Evolutionary conservation across 2,797 vertebrate genomes (phyloP).

Genomic region (Anguilla anguilla): DNA sequence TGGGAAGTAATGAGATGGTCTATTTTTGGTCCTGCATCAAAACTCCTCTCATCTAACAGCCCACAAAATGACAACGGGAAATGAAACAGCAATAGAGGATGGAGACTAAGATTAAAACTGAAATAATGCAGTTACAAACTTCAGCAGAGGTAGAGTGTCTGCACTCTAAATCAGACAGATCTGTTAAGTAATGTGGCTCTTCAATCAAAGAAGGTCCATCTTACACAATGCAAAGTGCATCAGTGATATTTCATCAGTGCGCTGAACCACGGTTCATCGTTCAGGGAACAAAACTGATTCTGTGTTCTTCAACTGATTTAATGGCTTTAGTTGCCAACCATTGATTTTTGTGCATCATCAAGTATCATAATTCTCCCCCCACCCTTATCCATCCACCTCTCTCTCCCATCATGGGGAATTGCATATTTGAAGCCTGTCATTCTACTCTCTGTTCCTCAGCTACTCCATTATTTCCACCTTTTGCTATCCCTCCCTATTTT

Average conservation of each 20-base stretch:
- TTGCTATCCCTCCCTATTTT: neutral
- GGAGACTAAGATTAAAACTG: neutral
- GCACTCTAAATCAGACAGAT: neutral
- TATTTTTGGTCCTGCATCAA: constrained; percentile 45
- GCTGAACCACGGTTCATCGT: neutral
- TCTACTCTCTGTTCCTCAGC: neutral
- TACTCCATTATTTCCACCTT: neutral
- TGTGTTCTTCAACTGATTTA: constrained; percentile 24
- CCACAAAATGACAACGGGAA: constrained; percentile 22
- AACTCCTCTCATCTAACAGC: constrained; percentile 11
- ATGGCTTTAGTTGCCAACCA: constrained; percentile 24
- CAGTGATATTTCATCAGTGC: neutral
- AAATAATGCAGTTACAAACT: neutral
- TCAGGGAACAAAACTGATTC: neutral
- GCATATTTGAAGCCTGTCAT: neutral
- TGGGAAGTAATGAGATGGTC: constrained; percentile 38
- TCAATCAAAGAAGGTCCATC: neutral
- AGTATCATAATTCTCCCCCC: constrained; percentile 20
- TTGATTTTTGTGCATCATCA: constrained; percentile 29
- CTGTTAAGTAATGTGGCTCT: neutral
- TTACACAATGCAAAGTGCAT: neutral
- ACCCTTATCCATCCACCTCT: constrained; percentile 23
- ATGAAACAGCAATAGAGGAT: neutral
- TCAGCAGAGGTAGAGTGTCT: neutral
- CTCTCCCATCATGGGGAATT: constrained; percentile 36